These are phyloP conservation scores for Eolophus roseicapilla DNA, from an alignment of 2,113 vertebrate genomes.

Conservation along the genomic window DNA sequence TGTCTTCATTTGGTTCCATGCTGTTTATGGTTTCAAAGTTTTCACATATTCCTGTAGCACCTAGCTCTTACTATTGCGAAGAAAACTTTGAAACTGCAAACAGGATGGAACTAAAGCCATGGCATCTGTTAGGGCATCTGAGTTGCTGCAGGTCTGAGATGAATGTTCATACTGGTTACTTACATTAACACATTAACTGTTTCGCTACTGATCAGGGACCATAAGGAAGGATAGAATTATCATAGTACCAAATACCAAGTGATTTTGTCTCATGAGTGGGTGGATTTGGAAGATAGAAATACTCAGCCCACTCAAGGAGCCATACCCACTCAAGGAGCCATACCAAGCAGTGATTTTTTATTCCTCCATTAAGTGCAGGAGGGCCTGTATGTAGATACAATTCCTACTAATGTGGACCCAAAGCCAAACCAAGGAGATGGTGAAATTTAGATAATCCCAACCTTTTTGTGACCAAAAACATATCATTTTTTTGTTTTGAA, in stretches of 20 bases:
- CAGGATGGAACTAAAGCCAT: background rate
- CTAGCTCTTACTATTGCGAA: background rate
- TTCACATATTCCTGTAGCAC: background rate
- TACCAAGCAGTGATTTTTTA: background rate
- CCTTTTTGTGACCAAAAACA: background rate
- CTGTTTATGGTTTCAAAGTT: slow-evolving; percentile 26
- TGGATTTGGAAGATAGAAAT: background rate
- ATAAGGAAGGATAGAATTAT: background rate
- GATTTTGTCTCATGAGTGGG: background rate
- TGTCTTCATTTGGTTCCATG: slow-evolving; percentile 20
- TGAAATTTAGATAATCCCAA: background rate
- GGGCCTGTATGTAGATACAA: no score
- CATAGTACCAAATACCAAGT: background rate
- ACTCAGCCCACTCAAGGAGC: background rate
- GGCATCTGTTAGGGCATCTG: slow-evolving; percentile 8
- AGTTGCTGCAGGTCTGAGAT: background rate
- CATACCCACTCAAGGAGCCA: background rate
- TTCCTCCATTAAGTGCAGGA: background rate
- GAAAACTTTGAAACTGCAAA: background rate
- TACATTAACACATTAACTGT: background rate
- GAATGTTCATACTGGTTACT: background rate
- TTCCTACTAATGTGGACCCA: background rate
- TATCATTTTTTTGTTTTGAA: background rate
- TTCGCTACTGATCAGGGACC: background rate
- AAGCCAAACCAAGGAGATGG: background rate